These are phyloP conservation scores for Motacilla tschutschensis DNA, from an alignment of 2,113 vertebrate genomes.

Conservation along the genomic window DNA sequence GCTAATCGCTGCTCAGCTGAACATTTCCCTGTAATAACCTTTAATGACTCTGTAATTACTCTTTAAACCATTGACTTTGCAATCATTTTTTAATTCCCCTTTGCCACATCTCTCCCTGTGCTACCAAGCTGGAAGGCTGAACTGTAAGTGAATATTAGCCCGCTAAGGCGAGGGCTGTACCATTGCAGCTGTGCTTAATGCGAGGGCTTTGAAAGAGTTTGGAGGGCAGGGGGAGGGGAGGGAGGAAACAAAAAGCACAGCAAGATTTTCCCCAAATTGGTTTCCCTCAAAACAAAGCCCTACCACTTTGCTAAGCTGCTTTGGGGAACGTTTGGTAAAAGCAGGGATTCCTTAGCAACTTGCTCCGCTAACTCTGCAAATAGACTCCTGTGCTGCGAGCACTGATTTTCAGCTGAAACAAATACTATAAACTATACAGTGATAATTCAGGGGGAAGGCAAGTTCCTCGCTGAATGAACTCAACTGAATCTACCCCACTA, in stretches of 20 bases:
- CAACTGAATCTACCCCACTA: background rate
- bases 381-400: background rate
- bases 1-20: slow-evolving; percentile 47
- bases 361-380: background rate
- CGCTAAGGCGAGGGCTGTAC: background rate
- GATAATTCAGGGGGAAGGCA: slow-evolving; percentile 14
- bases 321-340: slow-evolving; percentile 13
- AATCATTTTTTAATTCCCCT: slow-evolving; percentile 58
- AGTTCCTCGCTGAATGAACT: background rate
- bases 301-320: slow-evolving; percentile 39
- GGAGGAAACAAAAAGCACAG: slow-evolving; percentile 48
- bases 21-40: slow-evolving; percentile 52
- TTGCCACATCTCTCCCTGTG: background rate
- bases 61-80: slow-evolving; percentile 64
- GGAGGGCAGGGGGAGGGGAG: slow-evolving; percentile 39
- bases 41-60: slow-evolving; percentile 62
- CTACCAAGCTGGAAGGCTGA: background rate
- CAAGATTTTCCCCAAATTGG: slow-evolving; percentile 20
- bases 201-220: background rate
- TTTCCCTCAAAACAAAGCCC: slow-evolving; percentile 29
- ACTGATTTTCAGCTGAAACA: slow-evolving; percentile 7
- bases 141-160: slow-evolving; percentile 21
- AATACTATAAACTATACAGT: background rate
- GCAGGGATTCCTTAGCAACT: background rate
- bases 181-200: background rate